Evolutionary conservation across 1,140 invertebrate genomes (phyloP).

Genomic region (Euglossa dilemma): DNA sequence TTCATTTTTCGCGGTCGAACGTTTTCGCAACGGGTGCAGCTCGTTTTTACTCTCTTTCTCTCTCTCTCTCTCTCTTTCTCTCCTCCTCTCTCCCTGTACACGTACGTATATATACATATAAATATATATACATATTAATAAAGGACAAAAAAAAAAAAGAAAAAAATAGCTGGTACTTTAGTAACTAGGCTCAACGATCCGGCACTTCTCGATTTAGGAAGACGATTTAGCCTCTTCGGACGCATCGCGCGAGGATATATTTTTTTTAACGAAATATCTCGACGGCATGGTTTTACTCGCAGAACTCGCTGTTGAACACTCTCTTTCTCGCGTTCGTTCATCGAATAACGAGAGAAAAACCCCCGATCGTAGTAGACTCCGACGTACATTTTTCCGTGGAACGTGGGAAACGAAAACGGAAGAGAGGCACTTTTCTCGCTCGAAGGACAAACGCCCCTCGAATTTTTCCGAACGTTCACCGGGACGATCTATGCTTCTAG

Average conservation of each 20-base stretch:
- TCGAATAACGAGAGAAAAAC: neutral
- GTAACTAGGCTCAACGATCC: slow-evolving; percentile 47
- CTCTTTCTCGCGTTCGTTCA: slow-evolving; percentile 7
- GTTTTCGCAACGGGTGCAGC: neutral
- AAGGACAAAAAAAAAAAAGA: slow-evolving; percentile 19
- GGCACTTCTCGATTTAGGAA: slow-evolving; percentile 29
- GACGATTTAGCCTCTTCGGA: slow-evolving; percentile 11
- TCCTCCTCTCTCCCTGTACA: slow-evolving; percentile 4
- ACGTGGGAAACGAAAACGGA: neutral
- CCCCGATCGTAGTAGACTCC: neutral
- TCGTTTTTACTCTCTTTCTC: slow-evolving; percentile 16
- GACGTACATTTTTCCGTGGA: neutral
- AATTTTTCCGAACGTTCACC: neutral
- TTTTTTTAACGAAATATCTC: slow-evolving; percentile 35
- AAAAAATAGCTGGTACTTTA: slow-evolving; percentile 31
- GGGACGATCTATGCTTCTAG: slow-evolving; percentile 8
- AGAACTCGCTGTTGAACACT: slow-evolving; percentile 23
- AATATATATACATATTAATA: slow-evolving; percentile 4
- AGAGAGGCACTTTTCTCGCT: neutral
- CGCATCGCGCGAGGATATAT: slow-evolving; percentile 44
- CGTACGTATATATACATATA: neutral
- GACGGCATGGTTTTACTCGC: slow-evolving; percentile 43
- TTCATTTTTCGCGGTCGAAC: neutral
- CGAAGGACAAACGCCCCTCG: neutral
- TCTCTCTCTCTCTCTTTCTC: neutral